Evolutionary conservation across 2,113 vertebrate species (phyloP).

Genomic region (Ibidorhyncha struthersii): DNA sequence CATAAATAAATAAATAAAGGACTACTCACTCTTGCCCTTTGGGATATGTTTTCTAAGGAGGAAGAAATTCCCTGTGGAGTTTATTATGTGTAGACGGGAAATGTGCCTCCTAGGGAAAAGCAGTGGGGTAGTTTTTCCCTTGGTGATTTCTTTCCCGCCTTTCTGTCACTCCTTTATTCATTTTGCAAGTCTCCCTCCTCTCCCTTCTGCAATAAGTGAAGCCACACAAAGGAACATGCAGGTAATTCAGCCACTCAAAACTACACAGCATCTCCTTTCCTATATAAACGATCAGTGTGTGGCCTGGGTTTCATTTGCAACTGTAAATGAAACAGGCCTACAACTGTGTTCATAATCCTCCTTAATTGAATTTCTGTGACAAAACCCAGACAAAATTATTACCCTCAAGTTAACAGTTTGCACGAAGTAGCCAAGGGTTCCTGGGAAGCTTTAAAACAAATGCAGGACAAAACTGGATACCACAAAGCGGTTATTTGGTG

Average conservation of each 20-base stretch:
- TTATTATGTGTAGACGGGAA: slow-evolving; percentile 42
- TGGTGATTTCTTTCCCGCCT: not conserved
- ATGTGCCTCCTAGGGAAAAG: slow-evolving; percentile 34
- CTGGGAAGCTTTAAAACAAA: slow-evolving; percentile 66
- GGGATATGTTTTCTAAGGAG: slow-evolving; percentile 19
- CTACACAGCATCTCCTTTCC: slow-evolving; percentile 26
- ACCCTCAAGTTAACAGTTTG: slow-evolving; percentile 62
- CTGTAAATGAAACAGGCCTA: slow-evolving; percentile 74
- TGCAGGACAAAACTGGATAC: slow-evolving; percentile 19
- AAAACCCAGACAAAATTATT: slow-evolving; percentile 73
- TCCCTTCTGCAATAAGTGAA: not conserved
- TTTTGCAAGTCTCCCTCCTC: not conserved
- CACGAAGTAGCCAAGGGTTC: slow-evolving; percentile 18
- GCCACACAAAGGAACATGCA: slow-evolving; percentile 50
- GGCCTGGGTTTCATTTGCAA: slow-evolving; percentile 71
- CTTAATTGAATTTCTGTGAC: slow-evolving; percentile 75
- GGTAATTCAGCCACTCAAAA: slow-evolving; percentile 43
- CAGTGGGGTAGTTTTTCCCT: slow-evolving; percentile 1
- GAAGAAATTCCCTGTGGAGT: slow-evolving; percentile 52
- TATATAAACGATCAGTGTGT: slow-evolving; percentile 70
- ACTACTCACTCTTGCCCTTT: not conserved
- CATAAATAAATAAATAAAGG: slow-evolving; percentile 32
- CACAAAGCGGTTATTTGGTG: slow-evolving; percentile 16
- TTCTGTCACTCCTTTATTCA: slow-evolving; percentile 19
- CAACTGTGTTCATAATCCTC: slow-evolving; percentile 74